A percentile compares a stretch with the other conserved stretches of the same genome.
Conservation (phyloP, 2,113 vertebrate species). For the Arizona elegans region DNA sequence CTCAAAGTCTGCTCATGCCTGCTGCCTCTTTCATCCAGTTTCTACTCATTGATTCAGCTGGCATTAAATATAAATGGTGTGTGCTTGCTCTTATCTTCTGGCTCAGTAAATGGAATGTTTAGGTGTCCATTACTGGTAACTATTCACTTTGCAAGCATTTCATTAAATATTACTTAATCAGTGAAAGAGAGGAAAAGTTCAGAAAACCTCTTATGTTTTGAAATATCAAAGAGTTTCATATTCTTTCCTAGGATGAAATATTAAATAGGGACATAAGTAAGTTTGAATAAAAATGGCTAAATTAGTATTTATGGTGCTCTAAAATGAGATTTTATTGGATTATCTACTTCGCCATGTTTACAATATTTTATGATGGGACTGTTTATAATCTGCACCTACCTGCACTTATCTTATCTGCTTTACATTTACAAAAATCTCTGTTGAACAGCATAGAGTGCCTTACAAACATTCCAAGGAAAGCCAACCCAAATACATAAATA, state of each 20-base stretch:
- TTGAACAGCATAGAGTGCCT: neutral
- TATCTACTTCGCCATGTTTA: neutral
- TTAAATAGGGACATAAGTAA: neutral
- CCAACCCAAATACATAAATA: neutral
- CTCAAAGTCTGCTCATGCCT: neutral
- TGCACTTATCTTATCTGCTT: neutral
- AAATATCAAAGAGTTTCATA: neutral
- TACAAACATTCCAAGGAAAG: neutral
- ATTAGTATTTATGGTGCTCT: neutral
- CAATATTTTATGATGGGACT: neutral
- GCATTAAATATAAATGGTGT: slow-evolving; percentile 8
- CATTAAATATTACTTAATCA: neutral
- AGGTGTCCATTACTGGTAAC: neutral
- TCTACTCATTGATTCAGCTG: neutral
- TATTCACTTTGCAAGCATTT: neutral
- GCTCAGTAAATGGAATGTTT: neutral
- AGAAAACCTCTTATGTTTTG: neutral
- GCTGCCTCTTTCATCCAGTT: neutral
- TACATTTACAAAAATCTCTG: neutral
- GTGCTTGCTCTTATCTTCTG: neutral
- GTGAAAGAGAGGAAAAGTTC: neutral
- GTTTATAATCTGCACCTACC: neutral
- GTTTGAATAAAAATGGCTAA: neutral
- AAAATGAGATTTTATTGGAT: neutral
- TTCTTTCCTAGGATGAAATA: neutral